Evolutionary conservation across 2,113 vertebrate genomes (phyloP).

Genomic region (Hypocryptadius cinnamomeus): DNA sequence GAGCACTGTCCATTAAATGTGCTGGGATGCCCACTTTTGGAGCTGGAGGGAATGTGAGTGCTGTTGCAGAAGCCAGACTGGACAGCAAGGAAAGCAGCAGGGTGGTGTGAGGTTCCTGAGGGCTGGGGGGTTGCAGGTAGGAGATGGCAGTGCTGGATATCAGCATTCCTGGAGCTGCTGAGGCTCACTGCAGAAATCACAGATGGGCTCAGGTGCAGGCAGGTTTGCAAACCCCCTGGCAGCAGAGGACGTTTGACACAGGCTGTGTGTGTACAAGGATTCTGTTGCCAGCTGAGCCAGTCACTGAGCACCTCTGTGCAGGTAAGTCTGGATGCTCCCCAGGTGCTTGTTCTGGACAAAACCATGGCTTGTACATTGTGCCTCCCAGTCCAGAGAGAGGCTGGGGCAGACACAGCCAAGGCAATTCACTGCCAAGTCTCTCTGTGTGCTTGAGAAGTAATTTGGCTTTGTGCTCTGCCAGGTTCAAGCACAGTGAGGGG

Average conservation of each 20-base stretch:
- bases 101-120: background rate
- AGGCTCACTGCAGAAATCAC: background rate
- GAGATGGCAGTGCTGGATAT: background rate
- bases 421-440: background rate
- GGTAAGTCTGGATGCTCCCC: background rate
- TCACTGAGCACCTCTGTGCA: background rate
- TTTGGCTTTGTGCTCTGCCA: background rate
- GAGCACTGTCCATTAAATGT: background rate
- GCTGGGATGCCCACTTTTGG: background rate
- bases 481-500: background rate
- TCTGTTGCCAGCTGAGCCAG: background rate
- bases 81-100: background rate
- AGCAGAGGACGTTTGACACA: background rate
- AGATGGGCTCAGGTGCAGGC: background rate
- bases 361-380: rapidly evolving
- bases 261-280: background rate
- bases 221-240: background rate
- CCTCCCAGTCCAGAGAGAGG: background rate
- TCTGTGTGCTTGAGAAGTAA: background rate
- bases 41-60: background rate
- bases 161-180: background rate
- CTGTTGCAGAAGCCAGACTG: background rate
- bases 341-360: background rate
- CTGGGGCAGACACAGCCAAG: background rate
- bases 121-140: background rate